Evolutionary conservation across 2,888 invertebrate species (phyloP).

Genomic region (Ophion slaviceki): DNA sequence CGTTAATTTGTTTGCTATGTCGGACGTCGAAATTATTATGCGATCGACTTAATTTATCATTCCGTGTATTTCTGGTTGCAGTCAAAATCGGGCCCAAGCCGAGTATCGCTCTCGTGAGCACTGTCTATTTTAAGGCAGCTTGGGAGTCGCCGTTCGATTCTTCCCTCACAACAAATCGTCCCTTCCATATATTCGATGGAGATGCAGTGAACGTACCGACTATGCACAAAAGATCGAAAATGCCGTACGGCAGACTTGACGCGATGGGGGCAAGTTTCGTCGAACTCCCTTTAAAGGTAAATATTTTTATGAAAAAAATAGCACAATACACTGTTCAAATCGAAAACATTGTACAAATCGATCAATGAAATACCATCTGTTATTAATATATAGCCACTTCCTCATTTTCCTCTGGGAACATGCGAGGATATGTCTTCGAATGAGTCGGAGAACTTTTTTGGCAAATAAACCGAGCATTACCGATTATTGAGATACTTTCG

Average conservation of each 20-base stretch:
- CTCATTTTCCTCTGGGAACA: no score
- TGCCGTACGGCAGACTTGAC: neutral
- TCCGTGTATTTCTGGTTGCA: neutral
- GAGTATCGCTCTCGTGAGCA: neutral
- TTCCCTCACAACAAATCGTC: neutral
- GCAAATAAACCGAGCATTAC: neutral
- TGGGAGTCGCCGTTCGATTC: neutral
- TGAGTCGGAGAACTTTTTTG: neutral
- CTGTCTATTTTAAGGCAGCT: constrained; percentile 13
- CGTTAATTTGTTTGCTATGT: no score
- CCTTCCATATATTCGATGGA: neutral
- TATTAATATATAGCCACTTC: no score
- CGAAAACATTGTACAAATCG: neutral
- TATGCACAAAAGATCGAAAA: neutral
- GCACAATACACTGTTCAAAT: neutral
- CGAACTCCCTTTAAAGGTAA: constrained; percentile 10
- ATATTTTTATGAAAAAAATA: neutral
- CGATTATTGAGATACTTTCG: neutral
- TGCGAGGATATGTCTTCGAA: no score
- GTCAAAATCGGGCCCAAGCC: neutral
- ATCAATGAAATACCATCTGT: no score
- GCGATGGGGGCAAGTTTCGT: neutral
- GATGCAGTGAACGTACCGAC: neutral
- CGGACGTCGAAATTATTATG: neutral
- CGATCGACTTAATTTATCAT: neutral